phyloP scores from a whole-genome alignment of 2,888 invertebrate species.

The Stegophylla sp. region DNA sequence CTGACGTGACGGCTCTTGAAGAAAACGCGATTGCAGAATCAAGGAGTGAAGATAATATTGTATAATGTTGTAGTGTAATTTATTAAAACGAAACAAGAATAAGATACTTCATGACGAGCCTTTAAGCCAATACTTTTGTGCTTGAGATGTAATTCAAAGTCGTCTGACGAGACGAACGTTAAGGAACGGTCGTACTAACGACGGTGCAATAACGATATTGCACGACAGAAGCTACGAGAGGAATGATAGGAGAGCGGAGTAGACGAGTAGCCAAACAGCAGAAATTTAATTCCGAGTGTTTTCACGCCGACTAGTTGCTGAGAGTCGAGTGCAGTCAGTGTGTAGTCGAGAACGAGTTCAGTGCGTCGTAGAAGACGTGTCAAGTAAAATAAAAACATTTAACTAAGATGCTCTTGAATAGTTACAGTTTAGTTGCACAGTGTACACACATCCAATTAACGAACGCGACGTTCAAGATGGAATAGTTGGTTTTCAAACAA shows the following conservation, averaged over 20 bases:
- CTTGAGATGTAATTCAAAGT: background rate
- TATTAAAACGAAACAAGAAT: no score
- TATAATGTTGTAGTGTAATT: no score
- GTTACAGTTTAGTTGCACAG: slow-evolving; percentile 6
- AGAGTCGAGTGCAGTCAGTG: no score
- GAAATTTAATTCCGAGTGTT: slow-evolving; percentile 17
- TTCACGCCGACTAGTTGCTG: background rate
- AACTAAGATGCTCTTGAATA: background rate
- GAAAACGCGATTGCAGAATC: no score
- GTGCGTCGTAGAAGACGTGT: background rate
- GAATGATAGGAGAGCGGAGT: background rate
- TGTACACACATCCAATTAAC: background rate
- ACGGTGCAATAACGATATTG: background rate
- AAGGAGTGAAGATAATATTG: no score
- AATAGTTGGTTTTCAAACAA: background rate
- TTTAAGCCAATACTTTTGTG: no score
- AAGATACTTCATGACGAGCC: no score
- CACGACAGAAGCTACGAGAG: background rate
- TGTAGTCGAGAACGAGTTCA: no score
- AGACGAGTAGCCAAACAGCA: background rate
- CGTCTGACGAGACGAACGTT: background rate
- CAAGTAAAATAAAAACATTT: background rate
- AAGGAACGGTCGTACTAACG: background rate
- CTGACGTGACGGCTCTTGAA: no score
- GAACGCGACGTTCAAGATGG: slow-evolving; percentile 2